A percentile compares a stretch with the other conserved stretches of the same genome.
phyloP scores from a whole-genome alignment of 2,797 vertebrate genomes.

The Glyptemys insculpta region DNA sequence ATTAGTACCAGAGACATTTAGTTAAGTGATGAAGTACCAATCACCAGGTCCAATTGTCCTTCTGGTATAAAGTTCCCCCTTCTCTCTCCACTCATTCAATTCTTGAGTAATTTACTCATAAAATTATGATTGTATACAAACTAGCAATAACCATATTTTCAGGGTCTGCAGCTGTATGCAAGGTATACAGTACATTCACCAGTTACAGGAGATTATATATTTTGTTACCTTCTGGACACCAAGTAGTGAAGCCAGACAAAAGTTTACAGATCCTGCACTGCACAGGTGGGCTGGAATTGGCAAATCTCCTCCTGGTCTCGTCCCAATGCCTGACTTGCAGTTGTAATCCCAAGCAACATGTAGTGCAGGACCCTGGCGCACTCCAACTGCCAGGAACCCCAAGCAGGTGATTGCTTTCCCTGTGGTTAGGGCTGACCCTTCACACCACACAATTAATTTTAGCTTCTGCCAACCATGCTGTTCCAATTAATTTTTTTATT shows the following conservation, averaged over 20 bases:
- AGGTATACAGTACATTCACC: accelerated
- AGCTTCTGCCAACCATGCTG: not conserved
- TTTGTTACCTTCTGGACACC: not conserved
- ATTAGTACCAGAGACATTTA: conserved; percentile 31
- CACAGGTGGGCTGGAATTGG: not conserved
- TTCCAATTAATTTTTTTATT: not conserved
- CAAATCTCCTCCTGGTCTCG: not conserved
- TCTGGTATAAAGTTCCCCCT: conserved; percentile 30
- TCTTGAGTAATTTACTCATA: not conserved
- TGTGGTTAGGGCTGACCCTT: not conserved
- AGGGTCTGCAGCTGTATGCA: not conserved
- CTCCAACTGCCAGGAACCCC: not conserved
- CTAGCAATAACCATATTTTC: accelerated
- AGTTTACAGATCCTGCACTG: not conserved
- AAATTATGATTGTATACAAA: not conserved
- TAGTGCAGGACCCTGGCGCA: not conserved
- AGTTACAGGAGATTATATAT: accelerated
- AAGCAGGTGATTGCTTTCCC: not conserved
- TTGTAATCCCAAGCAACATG: not conserved
- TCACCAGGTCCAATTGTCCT: not conserved
- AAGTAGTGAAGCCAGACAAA: not conserved
- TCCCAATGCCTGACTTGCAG: not conserved
- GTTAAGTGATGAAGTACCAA: conserved; percentile 11
- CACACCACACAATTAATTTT: not conserved
- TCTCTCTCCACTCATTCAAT: not conserved